Evolutionary conservation across 2,888 invertebrate genomes (phyloP).

Genomic region (Colostygia pectinataria): DNA sequence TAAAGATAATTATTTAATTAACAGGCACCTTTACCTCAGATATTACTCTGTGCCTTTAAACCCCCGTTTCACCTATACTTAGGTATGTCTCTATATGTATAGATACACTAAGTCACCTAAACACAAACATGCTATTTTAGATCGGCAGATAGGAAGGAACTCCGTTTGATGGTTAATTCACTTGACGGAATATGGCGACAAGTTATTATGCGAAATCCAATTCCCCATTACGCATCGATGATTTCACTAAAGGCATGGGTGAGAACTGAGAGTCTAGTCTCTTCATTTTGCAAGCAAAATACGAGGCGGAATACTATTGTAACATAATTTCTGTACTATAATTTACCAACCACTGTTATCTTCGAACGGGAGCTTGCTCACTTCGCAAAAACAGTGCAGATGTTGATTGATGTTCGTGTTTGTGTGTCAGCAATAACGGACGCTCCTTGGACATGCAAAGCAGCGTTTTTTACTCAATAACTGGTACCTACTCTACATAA

Average conservation of each 20-base stretch:
- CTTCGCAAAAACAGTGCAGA: conserved; percentile 30
- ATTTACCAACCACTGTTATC: conserved; percentile 35
- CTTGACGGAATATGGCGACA: background rate
- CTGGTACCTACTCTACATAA: conserved; percentile 31
- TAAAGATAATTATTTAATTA: no score
- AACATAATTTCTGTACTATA: conserved; percentile 16
- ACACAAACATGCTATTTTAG: no score
- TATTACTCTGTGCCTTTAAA: no score
- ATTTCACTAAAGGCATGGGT: no score
- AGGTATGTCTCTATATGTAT: no score
- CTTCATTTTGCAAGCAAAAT: no score
- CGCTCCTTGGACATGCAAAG: conserved; percentile 43
- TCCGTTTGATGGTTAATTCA: background rate
- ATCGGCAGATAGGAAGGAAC: no score
- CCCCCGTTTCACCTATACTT: no score
- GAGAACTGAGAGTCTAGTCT: no score
- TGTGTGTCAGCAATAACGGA: conserved; percentile 38
- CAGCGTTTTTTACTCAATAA: conserved; percentile 48
- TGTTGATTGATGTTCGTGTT: conserved; percentile 30
- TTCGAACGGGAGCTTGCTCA: conserved; percentile 34
- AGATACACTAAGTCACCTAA: no score
- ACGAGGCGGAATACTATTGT: no score
- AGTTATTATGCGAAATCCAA: conserved; percentile 39
- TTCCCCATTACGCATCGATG: conserved; percentile 40
- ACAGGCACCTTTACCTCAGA: no score